A percentile compares a stretch with the other conserved stretches of the same genome.
These are phyloP conservation scores for Brotogeris chrysoptera DNA, from an alignment of 2,797 vertebrate species.

Conservation along the genomic window DNA sequence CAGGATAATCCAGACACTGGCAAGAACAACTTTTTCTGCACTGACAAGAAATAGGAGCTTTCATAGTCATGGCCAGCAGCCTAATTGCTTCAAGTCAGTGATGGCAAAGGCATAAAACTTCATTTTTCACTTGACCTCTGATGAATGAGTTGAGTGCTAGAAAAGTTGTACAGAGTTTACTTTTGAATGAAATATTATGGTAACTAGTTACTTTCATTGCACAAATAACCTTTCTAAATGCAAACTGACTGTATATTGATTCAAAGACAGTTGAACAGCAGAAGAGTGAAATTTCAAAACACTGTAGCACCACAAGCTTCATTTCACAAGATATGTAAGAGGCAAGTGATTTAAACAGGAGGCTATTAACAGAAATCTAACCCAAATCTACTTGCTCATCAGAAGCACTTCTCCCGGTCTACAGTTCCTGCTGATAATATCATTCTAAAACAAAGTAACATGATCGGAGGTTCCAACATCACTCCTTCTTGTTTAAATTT, in stretches of 20 bases:
- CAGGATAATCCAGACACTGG: background rate
- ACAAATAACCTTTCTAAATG: background rate
- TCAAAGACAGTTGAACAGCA: background rate
- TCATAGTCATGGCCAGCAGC: background rate
- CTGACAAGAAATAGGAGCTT: background rate
- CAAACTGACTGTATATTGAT: background rate
- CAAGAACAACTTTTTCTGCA: background rate
- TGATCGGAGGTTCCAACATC: background rate
- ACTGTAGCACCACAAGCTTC: background rate
- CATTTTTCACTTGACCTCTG: conserved; percentile 1
- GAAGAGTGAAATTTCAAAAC: background rate
- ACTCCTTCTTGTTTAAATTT: background rate
- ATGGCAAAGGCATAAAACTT: background rate
- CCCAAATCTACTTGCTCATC: background rate
- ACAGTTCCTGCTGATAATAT: background rate
- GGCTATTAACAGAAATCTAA: background rate
- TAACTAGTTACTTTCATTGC: background rate
- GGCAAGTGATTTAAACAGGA: background rate
- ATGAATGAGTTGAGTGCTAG: background rate
- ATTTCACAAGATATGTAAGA: background rate
- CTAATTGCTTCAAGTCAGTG: background rate
- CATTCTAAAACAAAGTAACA: background rate
- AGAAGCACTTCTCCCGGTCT: background rate
- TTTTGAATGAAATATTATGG: background rate
- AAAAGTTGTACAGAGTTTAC: background rate